Evolutionary conservation across 2,797 vertebrate genomes (phyloP), one percentile per base, ranked within the genome.

Genomic region (Rhadinocentrus ornatus): DNA sequence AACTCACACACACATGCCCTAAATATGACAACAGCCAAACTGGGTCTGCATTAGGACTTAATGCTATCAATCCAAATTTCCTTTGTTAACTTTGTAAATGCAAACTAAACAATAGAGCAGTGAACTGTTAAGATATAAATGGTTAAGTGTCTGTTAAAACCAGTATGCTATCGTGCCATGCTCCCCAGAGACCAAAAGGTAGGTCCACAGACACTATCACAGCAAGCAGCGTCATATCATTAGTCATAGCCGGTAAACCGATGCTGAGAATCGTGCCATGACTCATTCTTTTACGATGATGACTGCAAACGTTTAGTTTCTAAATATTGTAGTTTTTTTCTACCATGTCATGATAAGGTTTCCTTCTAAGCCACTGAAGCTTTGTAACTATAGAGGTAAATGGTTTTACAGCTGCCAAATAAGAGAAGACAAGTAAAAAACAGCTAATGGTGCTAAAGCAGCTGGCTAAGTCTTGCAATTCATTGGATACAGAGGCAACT

Each of bases 311-410:
- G 31, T 63, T 29, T 27, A 26, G 10, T 7, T 12, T 35, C 35
- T 57, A 2, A 44, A 64, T 13, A 31, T 18, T 48, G 34, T 1
- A n/a, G 1, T 69, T 44, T 22, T 27, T 56, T 22, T 56, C n/a
- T 55, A 16, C 22, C 44, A 50, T 48, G n/a, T 71, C n/a, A 35
- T 44, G 52, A 13, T 24, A 4, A 15, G 35, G 76, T 74, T 69
- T 11, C 29, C 52, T 41, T 59, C 52, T 56, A 56, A 57, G 57
- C 34, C 29, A 37, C 8, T 48, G 27, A 60, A n/a, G 53, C 57
- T 71, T 73, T 77, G 62, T 62, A 71, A 81, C 18, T 57, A 46
- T 52, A 73, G 67, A 56, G 63, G 80, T 83, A 81, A 71, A 84
- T 81, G 55, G 50, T 18, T 66, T 82, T 82, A 73, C 31, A 48